Evolutionary conservation across 2,113 vertebrate genomes (phyloP), one percentile per base, ranked within the genome.

Genomic region (Sarotherodon lohbergeri): DNA sequence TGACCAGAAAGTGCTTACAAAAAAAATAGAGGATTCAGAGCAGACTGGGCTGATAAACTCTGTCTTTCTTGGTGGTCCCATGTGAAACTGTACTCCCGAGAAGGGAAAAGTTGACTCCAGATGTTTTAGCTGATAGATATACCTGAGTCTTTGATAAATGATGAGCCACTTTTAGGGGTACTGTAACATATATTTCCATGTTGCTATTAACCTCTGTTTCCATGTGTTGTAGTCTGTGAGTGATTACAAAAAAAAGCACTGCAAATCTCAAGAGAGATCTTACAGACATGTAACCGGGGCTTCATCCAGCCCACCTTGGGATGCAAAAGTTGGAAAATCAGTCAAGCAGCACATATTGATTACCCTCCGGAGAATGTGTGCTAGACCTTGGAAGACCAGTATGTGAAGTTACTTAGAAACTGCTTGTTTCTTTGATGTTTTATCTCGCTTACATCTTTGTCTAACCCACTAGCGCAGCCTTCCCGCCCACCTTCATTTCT

Each of bases 401-500:
- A 93, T 95, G 94, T 93, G 93, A 95, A 95, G 91, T 93, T 92
- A 95, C 94, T 96, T 95, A 93, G 91, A 94, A 83, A 82, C 81
- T 79, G 91, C 83, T 90, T 56, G 71, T 92, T 88, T 94, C 92
- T 95, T 95, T 95, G 92, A 92, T 91, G 92, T 90, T 94, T 95
- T 95, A 92, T 90, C 85, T 94, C 87, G 46, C 87, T 80, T 86
- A 91, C 90, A 90, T 93, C 94, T 94, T 93, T 92, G 91, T 93
- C 84, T 91, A 7, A 91, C 87, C 82, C 55, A 63, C 88, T 43
- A 80, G 68, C 61, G 82, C 79, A 63, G 79, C 88, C 81, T 68
- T 88, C 91, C 94, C 95, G 59, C 93, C 94, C 91, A 91, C 88
- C 89, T 87, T 92, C 89, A 93, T 88, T 88, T 85, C 81, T 6